phyloP scores from a whole-genome alignment of 2,797 vertebrate genomes.

The Buphagus erythrorhynchus region DNA sequence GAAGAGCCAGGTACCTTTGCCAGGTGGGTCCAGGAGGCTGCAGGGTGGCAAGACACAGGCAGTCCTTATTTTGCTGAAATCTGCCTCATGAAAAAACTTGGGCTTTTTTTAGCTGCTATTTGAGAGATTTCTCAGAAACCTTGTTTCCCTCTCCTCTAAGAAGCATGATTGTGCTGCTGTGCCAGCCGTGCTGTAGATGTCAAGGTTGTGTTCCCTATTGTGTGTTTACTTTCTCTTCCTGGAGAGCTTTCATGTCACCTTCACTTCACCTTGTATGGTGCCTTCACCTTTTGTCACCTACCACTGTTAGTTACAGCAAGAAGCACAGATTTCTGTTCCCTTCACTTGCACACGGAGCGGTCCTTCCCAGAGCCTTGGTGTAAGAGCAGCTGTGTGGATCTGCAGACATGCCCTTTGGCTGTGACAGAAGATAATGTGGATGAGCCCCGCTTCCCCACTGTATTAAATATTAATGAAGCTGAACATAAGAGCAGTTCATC shows the following conservation, averaged over 20 bases:
- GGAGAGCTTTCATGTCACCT: background rate
- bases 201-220: background rate
- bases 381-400: background rate
- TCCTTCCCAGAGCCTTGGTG: background rate
- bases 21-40: fast-evolving
- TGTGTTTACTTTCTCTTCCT: background rate
- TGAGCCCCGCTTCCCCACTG: background rate
- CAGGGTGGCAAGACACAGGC: fast-evolving
- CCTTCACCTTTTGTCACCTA: background rate
- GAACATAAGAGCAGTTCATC: slow-evolving; percentile 16
- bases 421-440: background rate
- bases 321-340: background rate
- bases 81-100: background rate
- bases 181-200: background rate
- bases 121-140: background rate
- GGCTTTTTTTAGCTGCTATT: background rate
- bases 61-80: background rate
- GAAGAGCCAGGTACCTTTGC: background rate
- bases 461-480: slow-evolving; percentile 70
- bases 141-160: background rate
- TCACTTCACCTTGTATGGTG: background rate
- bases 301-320: background rate
- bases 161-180: fast-evolving
- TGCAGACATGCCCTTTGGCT: background rate
- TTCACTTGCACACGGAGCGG: background rate